Evolutionary conservation across 2,113 vertebrate genomes (phyloP).

Genomic region (Oreotrochilus melanogaster): DNA sequence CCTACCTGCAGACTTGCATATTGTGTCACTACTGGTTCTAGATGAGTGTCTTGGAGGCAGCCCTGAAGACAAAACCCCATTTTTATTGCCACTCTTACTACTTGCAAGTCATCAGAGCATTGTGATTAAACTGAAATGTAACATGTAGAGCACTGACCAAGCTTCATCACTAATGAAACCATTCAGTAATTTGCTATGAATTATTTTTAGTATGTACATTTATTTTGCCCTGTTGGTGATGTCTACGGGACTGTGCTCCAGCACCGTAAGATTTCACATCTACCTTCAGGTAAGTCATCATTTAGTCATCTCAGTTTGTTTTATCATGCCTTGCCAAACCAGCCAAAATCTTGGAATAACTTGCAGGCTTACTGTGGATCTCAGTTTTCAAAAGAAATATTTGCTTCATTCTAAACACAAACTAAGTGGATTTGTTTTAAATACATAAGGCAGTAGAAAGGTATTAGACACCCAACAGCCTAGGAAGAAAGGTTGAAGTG

Average conservation of each 20-base stretch:
- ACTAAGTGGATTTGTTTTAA: background rate
- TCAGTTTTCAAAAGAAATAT: background rate
- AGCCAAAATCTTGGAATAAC: background rate
- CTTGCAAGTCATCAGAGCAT: rapidly evolving
- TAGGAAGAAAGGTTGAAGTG: background rate
- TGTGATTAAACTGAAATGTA: background rate
- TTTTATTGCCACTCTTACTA: background rate
- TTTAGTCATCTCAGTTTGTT: background rate
- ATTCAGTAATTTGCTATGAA: background rate
- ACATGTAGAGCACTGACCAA: rapidly evolving
- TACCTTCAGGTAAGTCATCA: background rate
- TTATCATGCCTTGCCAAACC: background rate
- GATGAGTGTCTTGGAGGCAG: background rate
- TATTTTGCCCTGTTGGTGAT: background rate
- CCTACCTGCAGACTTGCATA: background rate
- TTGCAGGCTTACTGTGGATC: background rate
- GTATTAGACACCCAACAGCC: background rate
- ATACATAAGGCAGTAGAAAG: background rate
- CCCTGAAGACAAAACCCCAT: background rate
- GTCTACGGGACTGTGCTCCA: background rate
- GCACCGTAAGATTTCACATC: background rate
- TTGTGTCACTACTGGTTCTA: background rate
- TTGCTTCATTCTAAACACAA: background rate
- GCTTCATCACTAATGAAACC: background rate
- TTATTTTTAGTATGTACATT: background rate